phyloP scores from a whole-genome alignment of 2,797 vertebrate genomes.

The Nyctalus aviator region DNA sequence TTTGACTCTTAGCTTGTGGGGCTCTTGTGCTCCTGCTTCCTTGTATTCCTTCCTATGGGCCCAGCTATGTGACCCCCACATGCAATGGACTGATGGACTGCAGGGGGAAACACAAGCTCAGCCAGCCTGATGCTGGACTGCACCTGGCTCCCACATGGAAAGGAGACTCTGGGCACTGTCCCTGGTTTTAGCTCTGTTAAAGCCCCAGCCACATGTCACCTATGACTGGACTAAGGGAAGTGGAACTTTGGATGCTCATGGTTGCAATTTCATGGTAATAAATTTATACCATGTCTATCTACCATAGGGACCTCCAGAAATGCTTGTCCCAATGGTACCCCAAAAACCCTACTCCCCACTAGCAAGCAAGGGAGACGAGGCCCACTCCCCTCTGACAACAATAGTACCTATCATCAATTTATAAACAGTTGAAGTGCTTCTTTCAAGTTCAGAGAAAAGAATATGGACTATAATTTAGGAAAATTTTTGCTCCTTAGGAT shows the following conservation, averaged over 20 bases:
- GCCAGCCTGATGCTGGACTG: neutral
- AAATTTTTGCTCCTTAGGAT: neutral
- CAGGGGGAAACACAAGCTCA: neutral
- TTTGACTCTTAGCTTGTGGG: neutral
- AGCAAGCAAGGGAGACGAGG: too few species aligned
- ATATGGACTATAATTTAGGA: neutral
- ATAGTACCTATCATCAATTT: neutral
- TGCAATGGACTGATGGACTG: neutral
- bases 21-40: neutral
- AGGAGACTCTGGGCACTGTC: neutral
- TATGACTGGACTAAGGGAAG: neutral
- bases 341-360: too few species aligned
- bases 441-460: neutral
- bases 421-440: neutral
- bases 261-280: neutral
- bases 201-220: neutral
- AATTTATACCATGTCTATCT: neutral
- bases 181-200: neutral
- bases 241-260: neutral
- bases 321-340: neutral
- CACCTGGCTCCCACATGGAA: neutral
- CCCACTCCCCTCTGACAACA: too few species aligned
- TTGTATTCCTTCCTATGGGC: neutral
- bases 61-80: neutral
- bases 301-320: neutral